Evolutionary conservation across 30 jellyfish, hydroid and myxozoan species (phyloP).

Genomic region (Aurelia sp.): DNA sequence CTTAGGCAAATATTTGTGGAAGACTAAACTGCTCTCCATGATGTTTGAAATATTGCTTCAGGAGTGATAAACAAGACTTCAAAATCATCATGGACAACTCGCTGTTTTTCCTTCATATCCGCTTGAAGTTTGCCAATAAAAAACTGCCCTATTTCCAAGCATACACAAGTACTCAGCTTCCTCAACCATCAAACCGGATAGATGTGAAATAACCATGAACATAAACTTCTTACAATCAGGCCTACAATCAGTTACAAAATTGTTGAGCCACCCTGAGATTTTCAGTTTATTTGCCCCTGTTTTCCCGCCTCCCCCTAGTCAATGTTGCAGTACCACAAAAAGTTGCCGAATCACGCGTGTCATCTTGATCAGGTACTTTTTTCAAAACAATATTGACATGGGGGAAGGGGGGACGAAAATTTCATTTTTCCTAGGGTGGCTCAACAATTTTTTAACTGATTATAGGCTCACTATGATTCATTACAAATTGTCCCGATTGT

Average conservation of each 20-base stretch:
- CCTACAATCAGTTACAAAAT: no score
- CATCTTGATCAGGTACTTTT: no score
- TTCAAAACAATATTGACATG: no score
- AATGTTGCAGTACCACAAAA: no score
- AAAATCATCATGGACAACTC: background rate
- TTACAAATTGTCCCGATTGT: background rate
- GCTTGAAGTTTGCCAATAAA: constrained; percentile 1
- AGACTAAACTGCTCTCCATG: constrained; percentile 2
- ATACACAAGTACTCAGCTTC: background rate
- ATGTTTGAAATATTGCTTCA: background rate
- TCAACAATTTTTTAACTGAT: no score
- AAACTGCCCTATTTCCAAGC: background rate
- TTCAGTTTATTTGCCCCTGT: no score
- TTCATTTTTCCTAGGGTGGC: no score
- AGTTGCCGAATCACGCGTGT: no score
- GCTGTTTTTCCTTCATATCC: background rate
- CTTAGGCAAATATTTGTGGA: background rate
- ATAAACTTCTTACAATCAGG: background rate
- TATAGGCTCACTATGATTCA: no score
- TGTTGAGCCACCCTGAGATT: no score
- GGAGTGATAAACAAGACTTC: constrained; percentile 26
- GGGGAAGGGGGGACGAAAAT: no score
- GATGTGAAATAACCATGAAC: background rate
- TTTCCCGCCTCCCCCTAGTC: no score
- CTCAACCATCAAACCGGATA: constrained; percentile 9